Conservation (phyloP, 2,888 invertebrate genomes). For the Callosobruchus maculatus region DNA sequence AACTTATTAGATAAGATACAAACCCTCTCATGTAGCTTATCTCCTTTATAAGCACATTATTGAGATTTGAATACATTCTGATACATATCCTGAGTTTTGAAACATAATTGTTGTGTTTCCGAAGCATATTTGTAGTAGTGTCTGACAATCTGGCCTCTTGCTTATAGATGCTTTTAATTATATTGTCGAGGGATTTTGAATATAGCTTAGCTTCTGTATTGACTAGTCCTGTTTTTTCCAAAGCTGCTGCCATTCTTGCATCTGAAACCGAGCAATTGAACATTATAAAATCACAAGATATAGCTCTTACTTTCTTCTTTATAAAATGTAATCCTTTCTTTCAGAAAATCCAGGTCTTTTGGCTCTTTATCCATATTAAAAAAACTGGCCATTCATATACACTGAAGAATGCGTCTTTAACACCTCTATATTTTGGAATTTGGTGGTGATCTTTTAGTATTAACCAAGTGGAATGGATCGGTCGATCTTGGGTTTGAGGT, state of each 20-base stretch:
- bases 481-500: no score
- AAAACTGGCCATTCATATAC: no score
- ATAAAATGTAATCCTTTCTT: conserved; percentile 26
- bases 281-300: background rate
- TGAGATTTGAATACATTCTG: conserved; percentile 33
- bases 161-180: background rate
- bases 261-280: conserved; percentile 20
- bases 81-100: conserved; percentile 35
- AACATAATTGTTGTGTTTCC: conserved; percentile 32
- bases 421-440: no score
- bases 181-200: conserved; percentile 18
- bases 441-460: no score
- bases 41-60: conserved; percentile 32
- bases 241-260: conserved; percentile 26
- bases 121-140: conserved; percentile 15
- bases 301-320: conserved; percentile 29
- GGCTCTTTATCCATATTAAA: no score
- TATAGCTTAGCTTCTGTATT: conserved; percentile 19
- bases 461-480: no score
- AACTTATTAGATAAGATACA: background rate
- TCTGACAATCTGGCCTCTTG: background rate
- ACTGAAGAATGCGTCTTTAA: no score
- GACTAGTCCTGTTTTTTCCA: conserved; percentile 26
- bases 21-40: conserved; percentile 30
- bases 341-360: conserved; percentile 9